A percentile compares a stretch with the other conserved stretches of the same genome.
phyloP scores from a whole-genome alignment of 2,888 invertebrate species.

The Acleris sparsana region DNA sequence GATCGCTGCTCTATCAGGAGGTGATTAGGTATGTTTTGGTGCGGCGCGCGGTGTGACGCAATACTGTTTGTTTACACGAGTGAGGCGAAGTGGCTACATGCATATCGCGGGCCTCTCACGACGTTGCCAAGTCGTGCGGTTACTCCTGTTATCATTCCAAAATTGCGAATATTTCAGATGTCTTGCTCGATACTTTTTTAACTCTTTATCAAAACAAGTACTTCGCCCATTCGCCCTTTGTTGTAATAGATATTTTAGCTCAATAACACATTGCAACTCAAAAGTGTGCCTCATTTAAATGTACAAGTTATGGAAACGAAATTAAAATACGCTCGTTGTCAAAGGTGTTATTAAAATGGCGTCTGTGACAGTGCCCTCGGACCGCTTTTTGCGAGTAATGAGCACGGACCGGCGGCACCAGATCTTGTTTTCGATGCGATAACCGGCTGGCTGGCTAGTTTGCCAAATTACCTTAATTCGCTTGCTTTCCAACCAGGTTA shows the following conservation, averaged over 20 bases:
- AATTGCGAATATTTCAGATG: conserved; percentile 16
- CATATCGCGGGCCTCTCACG: conserved; percentile 42
- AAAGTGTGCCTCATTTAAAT: too few species aligned
- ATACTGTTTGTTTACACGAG: conserved; percentile 71
- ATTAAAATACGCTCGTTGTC: too few species aligned
- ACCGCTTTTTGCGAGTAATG: conserved; percentile 57
- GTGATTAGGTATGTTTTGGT: conserved; percentile 55
- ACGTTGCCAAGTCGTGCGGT: conserved; percentile 75
- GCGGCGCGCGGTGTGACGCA: conserved; percentile 63
- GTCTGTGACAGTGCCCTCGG: conserved; percentile 47
- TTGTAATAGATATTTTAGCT: too few species aligned
- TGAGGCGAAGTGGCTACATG: conserved; percentile 57
- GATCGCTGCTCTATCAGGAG: conserved; percentile 47
- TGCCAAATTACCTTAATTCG: conserved; percentile 34
- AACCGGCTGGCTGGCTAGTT: conserved; percentile 42
- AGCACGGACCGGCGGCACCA: conserved; percentile 46
- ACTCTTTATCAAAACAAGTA: too few species aligned
- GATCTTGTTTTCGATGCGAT: conserved; percentile 53
- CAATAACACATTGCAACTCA: too few species aligned
- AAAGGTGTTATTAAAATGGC: conserved; percentile 52
- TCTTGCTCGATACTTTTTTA: neutral
- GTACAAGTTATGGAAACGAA: too few species aligned
- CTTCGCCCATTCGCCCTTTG: too few species aligned
- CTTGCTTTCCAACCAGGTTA: conserved; percentile 31
- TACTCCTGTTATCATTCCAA: conserved; percentile 33